Base-by-base conservation (phyloP, 1,140 invertebrate species). In the Temnothorax curvispinosus region DNA sequence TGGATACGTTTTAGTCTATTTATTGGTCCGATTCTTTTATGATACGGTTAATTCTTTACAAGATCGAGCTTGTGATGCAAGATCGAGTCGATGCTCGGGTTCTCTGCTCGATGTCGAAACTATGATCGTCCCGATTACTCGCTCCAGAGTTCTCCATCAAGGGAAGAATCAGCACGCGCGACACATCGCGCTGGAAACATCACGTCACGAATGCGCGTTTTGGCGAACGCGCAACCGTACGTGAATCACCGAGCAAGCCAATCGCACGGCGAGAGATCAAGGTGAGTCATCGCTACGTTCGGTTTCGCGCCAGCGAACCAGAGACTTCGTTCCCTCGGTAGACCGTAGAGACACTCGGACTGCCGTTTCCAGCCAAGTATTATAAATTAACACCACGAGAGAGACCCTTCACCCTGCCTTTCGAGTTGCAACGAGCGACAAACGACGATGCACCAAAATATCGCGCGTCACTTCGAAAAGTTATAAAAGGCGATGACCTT, bases 241-340 rank as follows among this genome's bases (percentile, higher is more conserved):
- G 35, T 91, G 89, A 91, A 87, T 91, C 90, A 90, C 60, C 74
- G 69, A 60, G 87, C 80, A 90, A 90, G 71, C 89, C 80, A 67
- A 91, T 87, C 87, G 56, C 41, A 75, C 32, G 47, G 41, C 82
- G 67, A 88, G 58, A 90, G 81, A 89, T 21, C 72, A 18, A 62
- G 58, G 69, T 91, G 90, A 91, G 74, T 90, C 89, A 91, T 87
- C 87, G 80, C 62, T 60, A 18, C 54, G 58, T 71, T 88, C 80
- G 89, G 87, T 89, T 91, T 91, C 87, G 64, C 82, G 78, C 75
- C 75, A 89, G 82, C 84, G 84, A 89, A 56, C 64, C 64, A 75
- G 74, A 60, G 67, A 60, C 80, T 84, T 84, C 74, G 44, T n/a
- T 74, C 58, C 82, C 75, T 81, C 60, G 65, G 74, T 89, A 72